phyloP scores from a whole-genome alignment of 2,888 invertebrate species.

The Acronicta psi region DNA sequence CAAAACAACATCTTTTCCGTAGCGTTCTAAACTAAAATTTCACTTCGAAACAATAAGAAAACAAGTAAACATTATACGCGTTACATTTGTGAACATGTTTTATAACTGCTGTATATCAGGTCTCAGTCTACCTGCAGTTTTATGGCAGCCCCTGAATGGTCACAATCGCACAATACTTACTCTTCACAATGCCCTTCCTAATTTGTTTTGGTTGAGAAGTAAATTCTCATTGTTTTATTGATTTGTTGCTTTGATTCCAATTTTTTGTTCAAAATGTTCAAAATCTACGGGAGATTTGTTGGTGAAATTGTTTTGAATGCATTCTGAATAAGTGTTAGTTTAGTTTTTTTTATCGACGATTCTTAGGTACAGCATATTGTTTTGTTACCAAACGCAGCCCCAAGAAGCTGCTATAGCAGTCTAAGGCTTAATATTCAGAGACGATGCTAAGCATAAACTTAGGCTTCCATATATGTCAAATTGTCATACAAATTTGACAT shows the following conservation, averaged over 20 bases:
- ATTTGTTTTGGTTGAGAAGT: slow-evolving; percentile 86
- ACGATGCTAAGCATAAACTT: no score
- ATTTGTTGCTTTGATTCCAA: slow-evolving; percentile 76
- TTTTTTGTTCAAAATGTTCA: slow-evolving; percentile 51
- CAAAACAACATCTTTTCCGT: no score
- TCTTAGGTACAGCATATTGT: neutral
- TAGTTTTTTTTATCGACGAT: neutral
- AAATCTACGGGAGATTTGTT: slow-evolving; percentile 62
- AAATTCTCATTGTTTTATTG: slow-evolving; percentile 73
- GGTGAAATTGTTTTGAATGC: slow-evolving; percentile 39
- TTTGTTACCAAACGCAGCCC: no score
- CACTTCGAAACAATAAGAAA: slow-evolving; percentile 7
- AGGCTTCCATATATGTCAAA: no score
- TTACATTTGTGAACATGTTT: slow-evolving; percentile 68
- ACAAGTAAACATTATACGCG: slow-evolving; percentile 55
- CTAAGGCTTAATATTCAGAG: no score
- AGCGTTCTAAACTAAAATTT: neutral
- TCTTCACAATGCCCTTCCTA: slow-evolving; percentile 67
- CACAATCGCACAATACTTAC: slow-evolving; percentile 63
- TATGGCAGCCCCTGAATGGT: slow-evolving; percentile 82
- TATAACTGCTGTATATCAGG: slow-evolving; percentile 78
- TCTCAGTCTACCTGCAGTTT: slow-evolving; percentile 65
- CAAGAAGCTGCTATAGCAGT: no score
- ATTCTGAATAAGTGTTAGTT: slow-evolving; percentile 9
- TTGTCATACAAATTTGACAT: no score